Percentiles rank a stretch among this genome's conserved stretches.
Conservation (phyloP, 1,140 invertebrate species). For the Drosophila rhopaloa region DNA sequence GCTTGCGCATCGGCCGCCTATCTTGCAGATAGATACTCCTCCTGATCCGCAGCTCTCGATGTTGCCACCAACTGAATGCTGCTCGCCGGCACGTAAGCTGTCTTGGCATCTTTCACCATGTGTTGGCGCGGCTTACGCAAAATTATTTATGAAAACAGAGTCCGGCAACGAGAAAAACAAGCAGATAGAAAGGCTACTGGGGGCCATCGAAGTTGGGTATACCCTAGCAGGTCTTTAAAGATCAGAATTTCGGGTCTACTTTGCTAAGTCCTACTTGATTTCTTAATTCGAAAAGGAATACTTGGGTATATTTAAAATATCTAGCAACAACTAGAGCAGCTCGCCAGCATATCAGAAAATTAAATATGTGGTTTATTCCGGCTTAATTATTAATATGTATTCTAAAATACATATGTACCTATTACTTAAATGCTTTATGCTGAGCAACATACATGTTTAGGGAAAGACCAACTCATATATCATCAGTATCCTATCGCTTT, state of each 20-base stretch:
- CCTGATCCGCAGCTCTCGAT: conserved; percentile 21
- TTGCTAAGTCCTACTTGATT: background rate
- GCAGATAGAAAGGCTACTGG: background rate
- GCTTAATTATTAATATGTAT: no score
- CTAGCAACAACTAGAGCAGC: no score
- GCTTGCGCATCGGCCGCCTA: conserved; percentile 51
- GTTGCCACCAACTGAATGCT: conserved; percentile 18
- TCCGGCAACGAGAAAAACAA: conserved; percentile 32
- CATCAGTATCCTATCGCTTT: no score
- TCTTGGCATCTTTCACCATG: conserved; percentile 69
- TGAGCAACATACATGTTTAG: no score
- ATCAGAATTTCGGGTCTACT: background rate
- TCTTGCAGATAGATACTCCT: conserved; percentile 50
- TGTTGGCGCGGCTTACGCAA: conserved; percentile 75
- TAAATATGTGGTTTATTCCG: no score
- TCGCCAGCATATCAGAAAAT: no score
- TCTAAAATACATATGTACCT: no score
- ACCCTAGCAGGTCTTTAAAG: background rate
- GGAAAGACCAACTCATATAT: no score
- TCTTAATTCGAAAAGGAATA: no score
- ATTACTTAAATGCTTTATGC: no score
- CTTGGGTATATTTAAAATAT: no score
- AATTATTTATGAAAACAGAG: conserved; percentile 81
- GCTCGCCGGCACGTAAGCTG: conserved; percentile 67
- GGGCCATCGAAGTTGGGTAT: conserved; percentile 11